Evolutionary conservation across 1,140 invertebrate genomes (phyloP).

Genomic region (Drosophila pandora): DNA sequence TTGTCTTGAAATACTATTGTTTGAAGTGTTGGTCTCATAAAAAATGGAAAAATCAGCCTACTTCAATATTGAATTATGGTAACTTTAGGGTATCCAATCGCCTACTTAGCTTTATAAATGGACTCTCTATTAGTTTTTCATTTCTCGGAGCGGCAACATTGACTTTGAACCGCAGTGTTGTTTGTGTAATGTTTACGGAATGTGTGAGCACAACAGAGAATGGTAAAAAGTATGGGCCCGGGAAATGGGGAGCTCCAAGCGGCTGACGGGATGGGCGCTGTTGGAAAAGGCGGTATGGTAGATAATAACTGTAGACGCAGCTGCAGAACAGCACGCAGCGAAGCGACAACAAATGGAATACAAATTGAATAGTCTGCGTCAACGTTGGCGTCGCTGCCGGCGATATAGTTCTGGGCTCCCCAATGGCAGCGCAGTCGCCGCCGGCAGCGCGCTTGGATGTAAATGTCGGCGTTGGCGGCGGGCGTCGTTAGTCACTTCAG

Average conservation of each 20-base stretch:
- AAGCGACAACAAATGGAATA: conserved; percentile 65
- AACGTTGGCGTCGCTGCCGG: conserved; percentile 24
- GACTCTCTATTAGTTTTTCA: conserved; percentile 21
- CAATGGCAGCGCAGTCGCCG: conserved; percentile 30
- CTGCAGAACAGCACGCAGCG: conserved; percentile 23
- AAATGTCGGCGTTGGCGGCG: conserved; percentile 66
- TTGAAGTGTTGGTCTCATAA: too few relatives aligned
- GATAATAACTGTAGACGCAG: conserved; percentile 56
- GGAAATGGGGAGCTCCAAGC: background rate
- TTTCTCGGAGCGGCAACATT: conserved; percentile 58
- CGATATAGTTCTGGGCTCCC: conserved; percentile 28
- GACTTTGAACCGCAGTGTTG: conserved; percentile 68
- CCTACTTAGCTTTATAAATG: background rate
- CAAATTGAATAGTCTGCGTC: conserved; percentile 53
- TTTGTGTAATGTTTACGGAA: conserved; percentile 75
- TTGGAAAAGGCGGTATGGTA: conserved; percentile 31
- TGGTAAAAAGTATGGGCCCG: conserved; percentile 42
- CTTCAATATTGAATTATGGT: too few relatives aligned
- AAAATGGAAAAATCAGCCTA: too few relatives aligned
- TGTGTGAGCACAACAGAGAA: conserved; percentile 79
- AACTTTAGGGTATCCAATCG: background rate
- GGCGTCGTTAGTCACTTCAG: conserved; percentile 74
- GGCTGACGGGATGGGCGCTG: background rate
- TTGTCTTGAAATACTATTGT: background rate
- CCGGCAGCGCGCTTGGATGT: conserved; percentile 56